Conservation (phyloP, 2,888 invertebrate species). For the Allolobophora icterica region DNA sequence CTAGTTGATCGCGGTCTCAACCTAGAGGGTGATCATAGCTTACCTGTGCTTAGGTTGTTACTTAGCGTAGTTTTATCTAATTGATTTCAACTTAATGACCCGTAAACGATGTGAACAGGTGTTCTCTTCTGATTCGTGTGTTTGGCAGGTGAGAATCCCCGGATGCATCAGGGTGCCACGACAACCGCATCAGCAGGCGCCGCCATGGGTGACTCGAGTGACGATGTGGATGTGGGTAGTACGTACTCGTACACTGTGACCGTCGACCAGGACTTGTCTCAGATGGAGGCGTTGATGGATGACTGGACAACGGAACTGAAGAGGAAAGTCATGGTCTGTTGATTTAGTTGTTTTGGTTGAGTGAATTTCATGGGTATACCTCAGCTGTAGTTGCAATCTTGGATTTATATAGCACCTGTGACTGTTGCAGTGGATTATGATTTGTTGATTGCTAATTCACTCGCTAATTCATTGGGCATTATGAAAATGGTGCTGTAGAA, state of each 20-base stretch:
- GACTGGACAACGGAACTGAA: conserved; percentile 61
- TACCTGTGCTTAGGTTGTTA: background rate
- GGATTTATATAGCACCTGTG: too few species aligned
- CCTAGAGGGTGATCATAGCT: background rate
- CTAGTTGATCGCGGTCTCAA: background rate
- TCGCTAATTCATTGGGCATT: too few species aligned
- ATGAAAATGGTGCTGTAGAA: too few species aligned
- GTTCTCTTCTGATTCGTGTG: background rate
- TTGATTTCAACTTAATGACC: background rate
- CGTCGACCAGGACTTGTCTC: conserved; percentile 57
- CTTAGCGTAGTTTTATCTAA: background rate
- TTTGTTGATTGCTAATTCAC: too few species aligned
- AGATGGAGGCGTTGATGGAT: conserved; percentile 59
- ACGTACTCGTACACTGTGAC: conserved; percentile 27
- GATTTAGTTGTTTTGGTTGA: too few species aligned
- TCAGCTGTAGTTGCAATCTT: too few species aligned
- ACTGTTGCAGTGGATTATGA: too few species aligned
- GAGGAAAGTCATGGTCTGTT: conserved; percentile 58
- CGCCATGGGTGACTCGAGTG: background rate
- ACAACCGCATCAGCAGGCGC: background rate
- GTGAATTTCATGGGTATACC: too few species aligned
- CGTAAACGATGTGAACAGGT: background rate
- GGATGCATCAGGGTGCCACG: background rate
- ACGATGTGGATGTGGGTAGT: conserved; percentile 25
- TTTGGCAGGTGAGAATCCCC: background rate